Evolutionary conservation across 2,113 vertebrate genomes (phyloP).

Genomic region (Alexandromys fortis): DNA sequence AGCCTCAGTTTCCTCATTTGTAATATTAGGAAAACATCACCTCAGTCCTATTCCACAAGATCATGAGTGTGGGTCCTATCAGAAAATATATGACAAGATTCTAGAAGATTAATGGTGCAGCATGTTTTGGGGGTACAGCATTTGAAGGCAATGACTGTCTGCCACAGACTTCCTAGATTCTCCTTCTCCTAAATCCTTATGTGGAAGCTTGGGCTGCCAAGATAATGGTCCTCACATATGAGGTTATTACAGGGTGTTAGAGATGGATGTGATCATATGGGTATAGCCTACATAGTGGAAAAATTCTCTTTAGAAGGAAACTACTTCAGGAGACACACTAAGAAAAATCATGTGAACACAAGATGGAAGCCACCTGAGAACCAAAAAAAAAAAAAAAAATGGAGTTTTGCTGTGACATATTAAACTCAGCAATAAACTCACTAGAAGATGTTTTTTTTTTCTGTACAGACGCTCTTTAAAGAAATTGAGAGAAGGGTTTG

Average conservation of each 20-base stretch:
- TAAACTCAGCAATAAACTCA: neutral
- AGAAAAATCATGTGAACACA: neutral
- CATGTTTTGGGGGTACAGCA: neutral
- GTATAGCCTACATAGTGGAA: neutral
- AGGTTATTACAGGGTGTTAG: neutral
- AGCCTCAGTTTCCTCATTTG: neutral
- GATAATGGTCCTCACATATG: neutral
- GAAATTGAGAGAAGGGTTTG: neutral
- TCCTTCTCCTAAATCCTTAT: neutral
- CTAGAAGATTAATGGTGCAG: neutral
- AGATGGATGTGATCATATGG: neutral
- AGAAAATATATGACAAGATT: neutral
- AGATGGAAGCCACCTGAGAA: neutral
- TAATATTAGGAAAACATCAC: neutral
- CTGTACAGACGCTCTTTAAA: neutral
- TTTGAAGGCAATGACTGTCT: neutral
- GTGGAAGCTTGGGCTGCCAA: neutral
- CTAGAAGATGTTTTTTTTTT: neutral
- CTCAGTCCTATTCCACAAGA: neutral
- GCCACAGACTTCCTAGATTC: neutral
- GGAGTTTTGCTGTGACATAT: neutral
- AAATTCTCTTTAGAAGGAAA: neutral
- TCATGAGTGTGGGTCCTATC: neutral
- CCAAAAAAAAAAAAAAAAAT: neutral
- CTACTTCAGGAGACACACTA: neutral